Conservation (phyloP, 2,113 vertebrate species). For the Hydropotes inermis region DNA sequence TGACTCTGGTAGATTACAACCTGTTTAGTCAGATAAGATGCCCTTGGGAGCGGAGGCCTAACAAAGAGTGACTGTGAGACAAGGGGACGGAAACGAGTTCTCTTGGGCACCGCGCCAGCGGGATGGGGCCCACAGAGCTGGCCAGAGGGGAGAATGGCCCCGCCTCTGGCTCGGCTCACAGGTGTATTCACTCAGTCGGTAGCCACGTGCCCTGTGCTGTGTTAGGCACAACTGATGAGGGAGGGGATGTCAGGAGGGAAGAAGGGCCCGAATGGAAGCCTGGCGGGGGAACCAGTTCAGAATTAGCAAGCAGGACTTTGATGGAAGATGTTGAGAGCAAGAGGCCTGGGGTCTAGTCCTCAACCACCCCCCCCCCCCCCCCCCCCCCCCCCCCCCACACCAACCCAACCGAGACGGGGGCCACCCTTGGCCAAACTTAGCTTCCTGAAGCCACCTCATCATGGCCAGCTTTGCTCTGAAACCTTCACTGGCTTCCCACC, state of each 20-base stretch:
- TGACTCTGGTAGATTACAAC: slow-evolving; percentile 57
- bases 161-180: fast-evolving
- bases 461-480: not conserved
- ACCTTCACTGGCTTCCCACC: not conserved
- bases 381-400: too few relatives aligned
- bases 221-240: not conserved
- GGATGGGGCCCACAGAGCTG: not conserved
- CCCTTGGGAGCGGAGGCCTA: not conserved
- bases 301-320: not conserved
- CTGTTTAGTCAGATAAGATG: slow-evolving; percentile 63
- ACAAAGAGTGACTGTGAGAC: slow-evolving; percentile 55
- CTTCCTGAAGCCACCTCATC: not conserved
- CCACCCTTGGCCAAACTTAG: not conserved
- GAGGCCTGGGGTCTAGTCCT: not conserved
- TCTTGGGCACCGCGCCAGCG: not conserved
- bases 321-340: not conserved
- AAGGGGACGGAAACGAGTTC: not conserved
- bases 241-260: not conserved
- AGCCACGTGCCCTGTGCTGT: not conserved
- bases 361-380: too few relatives aligned
- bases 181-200: fast-evolving
- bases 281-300: not conserved
- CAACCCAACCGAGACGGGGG: not conserved
- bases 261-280: fast-evolving
- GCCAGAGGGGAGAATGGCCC: not conserved